phyloP scores from a whole-genome alignment of 2,888 invertebrate species.

The Drosophila prolongata region DNA sequence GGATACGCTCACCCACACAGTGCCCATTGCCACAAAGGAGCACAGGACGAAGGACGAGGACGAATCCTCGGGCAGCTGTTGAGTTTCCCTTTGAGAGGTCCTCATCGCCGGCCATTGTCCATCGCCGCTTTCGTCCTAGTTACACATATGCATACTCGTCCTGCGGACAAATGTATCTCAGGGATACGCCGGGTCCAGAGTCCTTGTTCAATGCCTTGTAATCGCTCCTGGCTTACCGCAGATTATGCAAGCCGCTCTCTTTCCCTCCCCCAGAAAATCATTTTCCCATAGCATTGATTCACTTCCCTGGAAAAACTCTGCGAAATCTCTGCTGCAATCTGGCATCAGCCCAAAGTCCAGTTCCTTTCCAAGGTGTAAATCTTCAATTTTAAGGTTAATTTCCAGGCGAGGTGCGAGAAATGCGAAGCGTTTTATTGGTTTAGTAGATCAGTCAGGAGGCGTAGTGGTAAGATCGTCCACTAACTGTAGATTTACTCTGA shows the following conservation, averaged over 20 bases:
- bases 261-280: conserved; percentile 35
- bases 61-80: conserved; percentile 65
- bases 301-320: conserved; percentile 24
- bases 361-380: conserved; percentile 69
- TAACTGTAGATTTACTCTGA: not conserved
- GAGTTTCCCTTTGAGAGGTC: conserved; percentile 69
- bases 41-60: conserved; percentile 24
- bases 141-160: conserved; percentile 43
- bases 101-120: conserved; percentile 48
- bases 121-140: conserved; percentile 41
- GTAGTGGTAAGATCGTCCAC: not conserved
- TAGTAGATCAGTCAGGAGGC: conserved; percentile 62
- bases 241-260: conserved; percentile 81
- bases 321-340: conserved; percentile 21
- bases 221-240: conserved; percentile 80
- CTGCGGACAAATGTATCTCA: conserved; percentile 45
- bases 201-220: conserved; percentile 71
- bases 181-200: conserved; percentile 40
- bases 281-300: conserved; percentile 52
- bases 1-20: conserved; percentile 33
- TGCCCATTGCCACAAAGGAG: conserved; percentile 13
- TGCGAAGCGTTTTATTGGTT: conserved; percentile 72
- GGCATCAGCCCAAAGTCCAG: conserved; percentile 28
- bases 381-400: conserved; percentile 78
- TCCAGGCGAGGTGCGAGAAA: conserved; percentile 59